Evolutionary conservation across 2,113 vertebrate genomes (phyloP).

Genomic region (Nannobrachium achirus): DNA sequence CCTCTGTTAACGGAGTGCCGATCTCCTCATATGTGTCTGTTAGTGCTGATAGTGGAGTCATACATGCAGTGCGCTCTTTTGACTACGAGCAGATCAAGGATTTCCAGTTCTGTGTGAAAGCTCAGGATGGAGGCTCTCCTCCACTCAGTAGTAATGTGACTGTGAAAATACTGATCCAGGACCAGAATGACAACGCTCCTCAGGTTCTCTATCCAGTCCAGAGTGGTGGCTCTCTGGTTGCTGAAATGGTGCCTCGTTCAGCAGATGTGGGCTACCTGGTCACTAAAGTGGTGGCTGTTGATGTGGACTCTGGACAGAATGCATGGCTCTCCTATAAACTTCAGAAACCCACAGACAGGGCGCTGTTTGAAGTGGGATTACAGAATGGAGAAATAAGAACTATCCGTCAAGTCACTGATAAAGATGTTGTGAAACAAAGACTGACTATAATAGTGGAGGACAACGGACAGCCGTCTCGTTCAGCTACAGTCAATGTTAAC

Average conservation of each 20-base stretch:
- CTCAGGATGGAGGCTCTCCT: conserved; percentile 72
- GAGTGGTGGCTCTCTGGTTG: too few relatives aligned
- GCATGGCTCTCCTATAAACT: too few relatives aligned
- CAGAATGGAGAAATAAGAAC: too few relatives aligned
- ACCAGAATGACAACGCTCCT: conserved; percentile 67
- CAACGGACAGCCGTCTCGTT: too few relatives aligned
- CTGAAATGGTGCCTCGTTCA: conserved; percentile 41
- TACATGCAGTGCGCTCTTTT: conserved; percentile 72
- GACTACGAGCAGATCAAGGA: conserved; percentile 75
- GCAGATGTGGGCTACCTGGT: conserved; percentile 63
- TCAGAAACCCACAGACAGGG: too few relatives aligned
- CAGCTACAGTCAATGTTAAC: too few relatives aligned
- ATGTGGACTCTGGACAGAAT: conserved; percentile 45
- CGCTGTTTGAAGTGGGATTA: too few relatives aligned
- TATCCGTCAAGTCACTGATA: too few relatives aligned
- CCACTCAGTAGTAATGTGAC: conserved; percentile 64
- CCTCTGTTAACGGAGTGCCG: conserved; percentile 58
- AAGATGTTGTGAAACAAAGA: too few relatives aligned
- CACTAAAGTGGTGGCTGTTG: conserved; percentile 54
- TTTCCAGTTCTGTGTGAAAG: conserved; percentile 64
- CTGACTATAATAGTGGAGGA: too few relatives aligned
- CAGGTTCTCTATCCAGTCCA: too few relatives aligned
- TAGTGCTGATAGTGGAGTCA: conserved; percentile 69
- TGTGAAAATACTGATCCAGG: conserved; percentile 51
- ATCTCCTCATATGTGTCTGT: conserved; percentile 70